Conservation (phyloP, 2,888 invertebrate species). For the Eristalis arbustorum region DNA sequence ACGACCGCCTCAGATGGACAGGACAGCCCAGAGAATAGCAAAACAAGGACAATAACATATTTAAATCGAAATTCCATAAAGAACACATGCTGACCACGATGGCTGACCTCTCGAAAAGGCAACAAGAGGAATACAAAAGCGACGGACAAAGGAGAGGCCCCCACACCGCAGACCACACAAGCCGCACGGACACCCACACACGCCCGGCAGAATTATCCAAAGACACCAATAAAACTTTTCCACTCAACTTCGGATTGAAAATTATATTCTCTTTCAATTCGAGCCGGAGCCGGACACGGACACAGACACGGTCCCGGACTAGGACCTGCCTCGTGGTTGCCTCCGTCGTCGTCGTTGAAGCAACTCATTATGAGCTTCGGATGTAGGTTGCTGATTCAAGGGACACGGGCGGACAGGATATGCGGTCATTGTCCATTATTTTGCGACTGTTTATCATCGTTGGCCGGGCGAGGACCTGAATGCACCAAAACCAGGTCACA, state of each 20-base stretch:
- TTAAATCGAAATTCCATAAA: constrained; percentile 42
- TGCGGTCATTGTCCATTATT: constrained; percentile 64
- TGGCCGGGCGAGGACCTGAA: constrained; percentile 45
- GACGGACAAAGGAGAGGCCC: background rate
- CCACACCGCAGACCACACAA: background rate
- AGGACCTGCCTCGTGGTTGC: background rate
- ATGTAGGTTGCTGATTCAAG: constrained; percentile 38
- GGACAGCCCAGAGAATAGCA: background rate
- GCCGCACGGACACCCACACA: background rate
- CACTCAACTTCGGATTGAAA: constrained; percentile 60
- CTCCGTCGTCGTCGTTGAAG: constrained; percentile 34
- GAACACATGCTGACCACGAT: constrained; percentile 37
- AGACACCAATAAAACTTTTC: constrained; percentile 59
- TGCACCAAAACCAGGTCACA: constrained; percentile 56
- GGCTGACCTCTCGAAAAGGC: constrained; percentile 40
- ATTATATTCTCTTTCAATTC: constrained; percentile 43
- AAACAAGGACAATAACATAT: constrained; percentile 32
- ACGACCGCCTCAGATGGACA: background rate
- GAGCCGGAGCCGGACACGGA: background rate
- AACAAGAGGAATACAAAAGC: constrained; percentile 15
- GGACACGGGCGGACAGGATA: constrained; percentile 25
- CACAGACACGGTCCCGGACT: no score
- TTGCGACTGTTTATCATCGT: constrained; percentile 57
- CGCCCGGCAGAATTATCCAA: constrained; percentile 28
- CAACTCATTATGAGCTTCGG: constrained; percentile 51